Evolutionary conservation across 30 jellyfish, hydroid and myxozoan species (phyloP).

Genomic region (Cassiopea andromeda): DNA sequence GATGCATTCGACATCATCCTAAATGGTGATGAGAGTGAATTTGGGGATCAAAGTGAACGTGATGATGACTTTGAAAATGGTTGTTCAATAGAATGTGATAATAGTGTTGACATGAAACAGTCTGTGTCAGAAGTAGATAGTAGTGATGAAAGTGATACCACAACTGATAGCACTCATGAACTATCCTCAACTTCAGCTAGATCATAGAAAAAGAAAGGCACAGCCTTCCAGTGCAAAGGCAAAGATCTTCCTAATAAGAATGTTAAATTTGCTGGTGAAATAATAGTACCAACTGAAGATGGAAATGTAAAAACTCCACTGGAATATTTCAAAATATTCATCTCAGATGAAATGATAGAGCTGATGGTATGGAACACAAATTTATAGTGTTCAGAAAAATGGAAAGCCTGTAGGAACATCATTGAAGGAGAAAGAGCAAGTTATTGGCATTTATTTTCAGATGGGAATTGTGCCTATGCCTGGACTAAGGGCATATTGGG

Average conservation of each 20-base stretch:
- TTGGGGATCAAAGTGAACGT: background rate
- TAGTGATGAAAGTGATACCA: background rate
- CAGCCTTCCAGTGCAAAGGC: background rate
- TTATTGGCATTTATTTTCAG: slow-evolving; percentile 32
- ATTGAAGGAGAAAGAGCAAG: slow-evolving; percentile 29
- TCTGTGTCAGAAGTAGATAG: background rate
- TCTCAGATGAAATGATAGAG: slow-evolving; percentile 46
- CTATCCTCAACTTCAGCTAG: too few species aligned
- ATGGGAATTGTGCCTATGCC: slow-evolving; percentile 66
- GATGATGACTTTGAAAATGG: slow-evolving; percentile 6
- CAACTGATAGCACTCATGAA: too few species aligned
- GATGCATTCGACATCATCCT: background rate
- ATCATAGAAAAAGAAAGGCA: background rate
- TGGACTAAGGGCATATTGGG: slow-evolving; percentile 49
- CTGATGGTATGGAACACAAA: background rate
- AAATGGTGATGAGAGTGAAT: slow-evolving; percentile 12
- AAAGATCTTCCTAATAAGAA: background rate
- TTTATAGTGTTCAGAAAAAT: slow-evolving; percentile 25
- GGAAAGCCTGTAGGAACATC: slow-evolving; percentile 14
- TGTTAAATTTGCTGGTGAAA: background rate
- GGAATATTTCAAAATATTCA: slow-evolving; percentile 38
- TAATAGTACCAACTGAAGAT: slow-evolving; percentile 33
- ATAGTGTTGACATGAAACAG: background rate
- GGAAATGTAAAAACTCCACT: slow-evolving; percentile 36
- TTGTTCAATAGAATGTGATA: background rate